These are phyloP conservation scores for Paracentrotus lividus DNA, from an alignment of 53 echinoderm and acorn worm species.

Conservation along the genomic window DNA sequence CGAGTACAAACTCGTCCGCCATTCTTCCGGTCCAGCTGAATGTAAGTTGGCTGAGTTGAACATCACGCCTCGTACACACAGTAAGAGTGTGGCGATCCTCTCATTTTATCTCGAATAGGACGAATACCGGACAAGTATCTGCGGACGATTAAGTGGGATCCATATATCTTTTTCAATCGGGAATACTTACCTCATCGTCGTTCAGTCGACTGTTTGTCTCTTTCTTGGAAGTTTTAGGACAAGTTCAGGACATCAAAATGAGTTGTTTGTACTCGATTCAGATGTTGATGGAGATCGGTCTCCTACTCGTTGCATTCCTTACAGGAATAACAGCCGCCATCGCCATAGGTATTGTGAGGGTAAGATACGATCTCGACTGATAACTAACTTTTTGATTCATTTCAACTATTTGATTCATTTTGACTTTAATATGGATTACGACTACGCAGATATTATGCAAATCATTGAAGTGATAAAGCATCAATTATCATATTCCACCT, in stretches of 20 bases:
- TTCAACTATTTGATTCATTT: background rate
- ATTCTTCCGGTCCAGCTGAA: conserved; percentile 32
- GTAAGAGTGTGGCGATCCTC: background rate
- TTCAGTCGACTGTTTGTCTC: background rate
- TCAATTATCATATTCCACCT: too few species aligned
- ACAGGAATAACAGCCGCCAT: conserved; percentile 65
- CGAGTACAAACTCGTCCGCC: background rate
- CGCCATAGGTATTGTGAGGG: conserved; percentile 61
- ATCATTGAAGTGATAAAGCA: too few species aligned
- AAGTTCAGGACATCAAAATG: conserved; percentile 36
- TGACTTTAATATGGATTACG: too few species aligned
- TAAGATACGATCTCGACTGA: conserved; percentile 12
- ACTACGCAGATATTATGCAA: too few species aligned
- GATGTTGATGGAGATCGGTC: conserved; percentile 64
- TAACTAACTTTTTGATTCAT: background rate
- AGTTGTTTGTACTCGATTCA: conserved; percentile 52
- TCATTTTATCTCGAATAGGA: background rate
- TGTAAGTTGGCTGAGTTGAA: conserved; percentile 10
- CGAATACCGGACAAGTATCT: background rate
- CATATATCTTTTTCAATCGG: background rate
- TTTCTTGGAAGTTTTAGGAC: conserved; percentile 6
- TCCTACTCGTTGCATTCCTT: conserved; percentile 48
- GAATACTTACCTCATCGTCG: background rate
- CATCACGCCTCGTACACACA: background rate
- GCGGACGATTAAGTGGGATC: conserved; percentile 8